phyloP scores from a whole-genome alignment of 2,113 vertebrate genomes.

The Coptodon rendalli region DNA sequence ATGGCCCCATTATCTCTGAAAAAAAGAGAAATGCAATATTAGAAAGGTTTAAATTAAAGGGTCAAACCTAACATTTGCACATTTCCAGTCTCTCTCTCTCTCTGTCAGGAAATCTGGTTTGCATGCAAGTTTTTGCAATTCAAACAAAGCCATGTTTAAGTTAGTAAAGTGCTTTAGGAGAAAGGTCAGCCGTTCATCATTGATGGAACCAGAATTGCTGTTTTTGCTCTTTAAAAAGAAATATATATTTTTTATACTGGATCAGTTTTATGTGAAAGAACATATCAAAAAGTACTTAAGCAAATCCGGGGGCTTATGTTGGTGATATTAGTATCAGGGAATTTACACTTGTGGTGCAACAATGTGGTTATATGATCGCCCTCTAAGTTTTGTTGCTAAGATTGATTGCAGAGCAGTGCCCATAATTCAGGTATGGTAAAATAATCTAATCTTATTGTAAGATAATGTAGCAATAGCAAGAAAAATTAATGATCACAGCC shows the following conservation, averaged over 20 bases:
- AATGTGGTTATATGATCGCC: neutral
- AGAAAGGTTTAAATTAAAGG: slow-evolving; percentile 10
- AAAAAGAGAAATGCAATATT: neutral
- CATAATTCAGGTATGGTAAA: neutral
- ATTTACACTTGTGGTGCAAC: neutral
- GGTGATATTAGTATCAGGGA: neutral
- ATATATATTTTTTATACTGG: neutral
- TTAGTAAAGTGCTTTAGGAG: neutral
- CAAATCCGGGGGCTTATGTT: neutral
- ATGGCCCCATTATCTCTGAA: neutral
- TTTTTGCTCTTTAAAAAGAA: neutral
- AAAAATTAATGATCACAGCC: neutral
- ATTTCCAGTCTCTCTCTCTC: neutral
- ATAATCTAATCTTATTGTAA: neutral
- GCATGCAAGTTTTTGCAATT: neutral
- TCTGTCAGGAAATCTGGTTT: neutral
- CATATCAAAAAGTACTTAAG: neutral
- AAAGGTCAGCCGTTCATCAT: neutral
- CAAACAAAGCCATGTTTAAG: neutral
- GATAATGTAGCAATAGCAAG: neutral
- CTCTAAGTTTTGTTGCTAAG: neutral
- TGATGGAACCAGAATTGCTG: neutral
- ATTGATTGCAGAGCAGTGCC: neutral
- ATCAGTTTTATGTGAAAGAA: neutral
- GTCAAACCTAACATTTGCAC: neutral